Conservation (phyloP, 2,113 vertebrate species). For the Notothenia rossii region DNA sequence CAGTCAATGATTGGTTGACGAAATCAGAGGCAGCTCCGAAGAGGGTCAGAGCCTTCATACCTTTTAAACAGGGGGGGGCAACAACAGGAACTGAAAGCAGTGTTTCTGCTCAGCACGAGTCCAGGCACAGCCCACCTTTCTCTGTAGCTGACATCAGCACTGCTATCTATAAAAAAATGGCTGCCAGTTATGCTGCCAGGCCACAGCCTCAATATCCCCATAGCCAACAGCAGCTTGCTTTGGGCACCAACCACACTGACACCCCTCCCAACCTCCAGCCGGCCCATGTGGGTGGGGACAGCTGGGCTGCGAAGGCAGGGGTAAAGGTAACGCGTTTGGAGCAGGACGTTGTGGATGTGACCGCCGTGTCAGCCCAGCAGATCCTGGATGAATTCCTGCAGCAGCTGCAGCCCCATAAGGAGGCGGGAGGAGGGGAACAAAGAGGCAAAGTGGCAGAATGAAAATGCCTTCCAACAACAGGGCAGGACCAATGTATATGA, state of each 20-base stretch:
- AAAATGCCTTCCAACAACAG: slow-evolving; percentile 27
- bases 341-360: slow-evolving; percentile 48
- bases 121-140: slow-evolving; percentile 54
- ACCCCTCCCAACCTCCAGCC: slow-evolving; percentile 28
- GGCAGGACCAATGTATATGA: not conserved
- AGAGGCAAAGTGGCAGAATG: slow-evolving; percentile 44
- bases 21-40: slow-evolving; percentile 59
- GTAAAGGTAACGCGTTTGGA: slow-evolving; percentile 45
- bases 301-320: slow-evolving; percentile 34
- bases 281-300: slow-evolving; percentile 28
- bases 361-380: slow-evolving; percentile 75
- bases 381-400: slow-evolving; percentile 81
- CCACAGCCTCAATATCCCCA: slow-evolving; percentile 50
- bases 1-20: slow-evolving; percentile 59
- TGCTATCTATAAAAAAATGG: slow-evolving; percentile 68
- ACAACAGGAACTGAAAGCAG: slow-evolving; percentile 27
- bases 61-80: slow-evolving; percentile 63
- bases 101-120: slow-evolving; percentile 15
- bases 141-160: slow-evolving; percentile 67
- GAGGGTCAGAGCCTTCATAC: slow-evolving; percentile 75
- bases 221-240: slow-evolving; percentile 29
- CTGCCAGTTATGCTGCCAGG: slow-evolving; percentile 55
- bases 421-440: slow-evolving; percentile 23
- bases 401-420: slow-evolving; percentile 66
- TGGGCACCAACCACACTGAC: slow-evolving; percentile 34